Base-by-base conservation (phyloP, 2,888 invertebrate species). In the Pristionchus entomophagus region DNA sequence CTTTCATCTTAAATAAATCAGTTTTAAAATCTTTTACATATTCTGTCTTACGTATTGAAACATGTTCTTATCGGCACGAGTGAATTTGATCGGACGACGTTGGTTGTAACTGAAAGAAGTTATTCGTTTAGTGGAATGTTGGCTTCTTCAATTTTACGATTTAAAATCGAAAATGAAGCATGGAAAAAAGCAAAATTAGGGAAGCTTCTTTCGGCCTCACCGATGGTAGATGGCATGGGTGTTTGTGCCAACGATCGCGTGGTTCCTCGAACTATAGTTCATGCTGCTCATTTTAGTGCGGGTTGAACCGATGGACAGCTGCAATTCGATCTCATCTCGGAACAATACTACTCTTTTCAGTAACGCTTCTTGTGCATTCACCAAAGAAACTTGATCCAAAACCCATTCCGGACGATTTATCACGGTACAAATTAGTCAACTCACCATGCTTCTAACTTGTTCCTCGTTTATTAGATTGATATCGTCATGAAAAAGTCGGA, bases 221-320 rank as follows among this genome's bases (percentile, higher is more conserved):
- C 88, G 87, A 85, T 91, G 90, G 65, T 89, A 91, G 59, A 90
- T 87, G 17, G 89, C 88, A 73, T 91, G 90, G 5, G 90, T 91
- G 73, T 91, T 91, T 8, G 88, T 90, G 45, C 92, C 92, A n/a
- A 92, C 87, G 65, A 92, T 92, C 35, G 92, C 92, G 86, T 92
- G 92, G 45, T 90, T 90, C 82, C 91, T 87, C 17, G 88, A 87
- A 29, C 88, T 88, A 83, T 88, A 90, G 77, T 88, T 87, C 87
- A 88, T 89, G 84, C 90, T 91, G 78, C 88, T 88, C 89, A 91
- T 86, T 81, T 91, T 91, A 14, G 90, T 91, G n/a, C 89, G 82
- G 0, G 90, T 89, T 77, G 88, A 88, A 86, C 90, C 90, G 65
- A 91, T 78, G 0, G 90, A 91, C 8, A 91, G 87, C 88, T 88